Base-by-base conservation (phyloP, 2,888 invertebrate genomes). In the Choristoneura rosaceana region DNA sequence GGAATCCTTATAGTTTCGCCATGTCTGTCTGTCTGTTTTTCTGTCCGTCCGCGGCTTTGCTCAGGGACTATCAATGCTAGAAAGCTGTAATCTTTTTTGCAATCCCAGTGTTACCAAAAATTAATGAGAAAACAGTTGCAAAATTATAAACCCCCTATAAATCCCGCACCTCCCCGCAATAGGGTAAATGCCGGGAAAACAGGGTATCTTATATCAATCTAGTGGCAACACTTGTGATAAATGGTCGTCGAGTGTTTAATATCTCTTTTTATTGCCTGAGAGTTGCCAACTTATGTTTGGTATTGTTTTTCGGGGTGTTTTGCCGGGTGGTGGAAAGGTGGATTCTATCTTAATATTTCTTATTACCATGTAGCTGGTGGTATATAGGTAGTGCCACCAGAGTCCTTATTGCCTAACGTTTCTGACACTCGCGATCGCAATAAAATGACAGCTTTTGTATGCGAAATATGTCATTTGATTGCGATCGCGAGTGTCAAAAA, bases 191-290 rank as follows among this genome's bases (percentile, higher is more conserved):
- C 74, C 74, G 14, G 34, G 70, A 52, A 58, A 64, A 52, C 64
- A 65, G 83, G 84, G 79, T 81, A 84, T 85, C 81, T 85, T 85
- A 85, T 84, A 84, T 85, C 85, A 84, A 84, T 86, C 82, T 83
- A 47, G 74, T 83, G 84, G 86, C 79, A 86, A 84, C 86, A 85
- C 70, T 86, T 86, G 86, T 86, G 85, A 85, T 82, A 84, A 87
- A 87, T 84, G 84, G 79, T 78, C 80, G 78, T 74, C 73, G 64
- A 43, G 25, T 75, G 75, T 78, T 86, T 86, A 86, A 86, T 86
- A 86, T 86, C 85, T 81, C 79, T 86, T 85, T 86, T 87, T 87
- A 87, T 87, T 84, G 84, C 86, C 76, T 7, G 52, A 43, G 64
- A 65, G 74, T 74, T 74, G 74, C 71, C 58, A 66, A 64, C 61